Base-by-base conservation (phyloP, 1,140 invertebrate species). In the Steinernema feltiae region DNA sequence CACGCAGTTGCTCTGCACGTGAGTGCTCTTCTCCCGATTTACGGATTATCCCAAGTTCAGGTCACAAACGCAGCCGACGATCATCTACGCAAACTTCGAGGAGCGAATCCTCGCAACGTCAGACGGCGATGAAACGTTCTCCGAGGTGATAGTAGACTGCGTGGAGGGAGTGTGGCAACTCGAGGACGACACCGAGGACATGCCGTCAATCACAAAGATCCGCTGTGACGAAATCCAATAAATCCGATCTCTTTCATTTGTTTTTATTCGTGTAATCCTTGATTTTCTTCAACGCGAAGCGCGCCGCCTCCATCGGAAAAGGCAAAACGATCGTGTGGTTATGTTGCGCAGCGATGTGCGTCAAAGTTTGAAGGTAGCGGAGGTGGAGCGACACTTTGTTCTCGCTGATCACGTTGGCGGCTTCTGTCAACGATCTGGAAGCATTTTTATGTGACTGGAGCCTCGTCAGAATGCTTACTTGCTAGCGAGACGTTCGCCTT, bases 351-450 rank as follows among this genome's bases (percentile, higher is more conserved):
- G 88, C 85, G 70, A 90, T 89, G n/a, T 86, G 82, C 72, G 84
- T 87, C 3, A 89, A 80, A 1, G 87, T 88, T 77, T 88, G 87
- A 1, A 88, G 78, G 76, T 88, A 85, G 24, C 84, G 76, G 3
- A 85, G 73, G 17, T 85, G 81, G 15, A 86, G 70, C n/a, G 84
- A 78, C 18, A 83, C 30, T 79, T 84, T 70, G 79, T 86, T 78
- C n/a, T 83, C 78, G 17, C 90, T 89, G 48, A 95, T 93, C 27
- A 94, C 91, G 84, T 95, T 93, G 0, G 93, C 92, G 21, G 94
- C 94, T 83, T 94, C 92, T 75, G 93, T 92, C 0, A 95, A 88
- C 0, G 93, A 92, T 70, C 91, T 88, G 0, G 92, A 92, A 75
- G 2, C 29, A 32, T 32, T 30, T 30, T 17, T 12, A 77, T 3